A percentile compares a stretch with the other conserved stretches of the same genome.
phyloP scores from a whole-genome alignment of 2,888 invertebrate genomes.

The Deilephila elpenor region DNA sequence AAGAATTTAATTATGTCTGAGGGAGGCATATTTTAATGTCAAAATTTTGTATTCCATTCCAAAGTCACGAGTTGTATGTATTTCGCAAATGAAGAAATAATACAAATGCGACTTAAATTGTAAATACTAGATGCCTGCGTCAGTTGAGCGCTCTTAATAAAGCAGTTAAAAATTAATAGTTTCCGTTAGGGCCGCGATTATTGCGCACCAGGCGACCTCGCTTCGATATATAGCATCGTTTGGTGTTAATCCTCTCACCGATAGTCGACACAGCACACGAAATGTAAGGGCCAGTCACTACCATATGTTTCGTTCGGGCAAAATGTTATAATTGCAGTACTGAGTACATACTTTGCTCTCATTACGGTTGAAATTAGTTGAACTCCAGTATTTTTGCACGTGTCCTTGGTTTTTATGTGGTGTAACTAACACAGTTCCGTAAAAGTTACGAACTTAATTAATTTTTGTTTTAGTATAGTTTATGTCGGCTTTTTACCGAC shows the following conservation, averaged over 20 bases:
- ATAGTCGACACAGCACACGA: not conserved
- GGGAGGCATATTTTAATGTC: not conserved
- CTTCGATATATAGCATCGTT: constrained; percentile 48
- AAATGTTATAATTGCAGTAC: constrained; percentile 18
- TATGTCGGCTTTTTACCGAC: too few species aligned
- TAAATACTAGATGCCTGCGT: not conserved
- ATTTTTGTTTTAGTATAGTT: too few species aligned
- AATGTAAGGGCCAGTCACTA: not conserved
- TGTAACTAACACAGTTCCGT: not conserved
- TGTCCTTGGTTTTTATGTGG: not conserved
- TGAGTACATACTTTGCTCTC: not conserved
- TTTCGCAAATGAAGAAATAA: constrained; percentile 15
- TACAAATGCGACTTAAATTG: not conserved
- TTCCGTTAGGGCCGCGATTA: constrained; percentile 43
- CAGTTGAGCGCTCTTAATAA: constrained; percentile 27
- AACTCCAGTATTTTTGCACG: not conserved
- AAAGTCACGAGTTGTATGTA: not conserved
- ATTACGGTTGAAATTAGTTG: not conserved
- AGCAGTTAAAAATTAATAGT: constrained; percentile 41
- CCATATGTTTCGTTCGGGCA: not conserved
- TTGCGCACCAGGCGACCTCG: constrained; percentile 51
- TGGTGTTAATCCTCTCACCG: constrained; percentile 53
- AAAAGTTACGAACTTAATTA: not conserved
- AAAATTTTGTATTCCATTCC: not conserved
- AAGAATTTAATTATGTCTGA: not conserved